phyloP scores from a whole-genome alignment of 1,140 invertebrate species.

The Meloidogyne exigua region DNA sequence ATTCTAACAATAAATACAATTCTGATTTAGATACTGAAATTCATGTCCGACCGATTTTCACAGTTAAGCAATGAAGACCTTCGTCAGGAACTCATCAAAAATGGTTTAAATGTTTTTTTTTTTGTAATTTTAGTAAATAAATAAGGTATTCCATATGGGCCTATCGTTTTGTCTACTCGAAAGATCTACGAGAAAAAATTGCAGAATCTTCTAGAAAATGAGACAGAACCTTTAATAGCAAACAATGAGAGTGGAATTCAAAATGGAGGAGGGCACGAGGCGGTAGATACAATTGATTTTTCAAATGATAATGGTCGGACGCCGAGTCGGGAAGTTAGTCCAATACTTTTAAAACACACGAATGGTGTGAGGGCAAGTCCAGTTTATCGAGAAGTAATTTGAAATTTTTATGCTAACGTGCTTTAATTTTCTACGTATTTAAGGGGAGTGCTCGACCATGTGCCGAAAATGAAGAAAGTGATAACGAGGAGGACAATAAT shows the following conservation, averaged over 20 bases:
- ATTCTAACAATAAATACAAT: no score
- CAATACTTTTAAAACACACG: background rate
- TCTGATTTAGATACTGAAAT: no score
- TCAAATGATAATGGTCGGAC: constrained; percentile 8
- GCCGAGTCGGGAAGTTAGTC: constrained; percentile 10
- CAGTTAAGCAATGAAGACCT: constrained; percentile 19
- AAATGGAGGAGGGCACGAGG: constrained; percentile 8
- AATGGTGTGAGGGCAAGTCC: background rate
- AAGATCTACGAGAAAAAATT: constrained; percentile 37
- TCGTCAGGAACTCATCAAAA: constrained; percentile 6
- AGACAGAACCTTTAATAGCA: background rate
- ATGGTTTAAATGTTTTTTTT: constrained; percentile 10
- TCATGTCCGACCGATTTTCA: background rate
- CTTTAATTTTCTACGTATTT: background rate
- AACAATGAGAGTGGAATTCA: background rate
- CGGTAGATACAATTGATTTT: constrained; percentile 10
- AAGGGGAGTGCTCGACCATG: constrained; percentile 10
- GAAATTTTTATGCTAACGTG: background rate
- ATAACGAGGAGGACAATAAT: constrained; percentile 19
- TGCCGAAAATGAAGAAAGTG: constrained; percentile 7
- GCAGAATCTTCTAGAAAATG: constrained; percentile 19
- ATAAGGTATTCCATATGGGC: constrained; percentile 21
- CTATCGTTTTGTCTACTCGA: constrained; percentile 26
- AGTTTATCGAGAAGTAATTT: background rate
- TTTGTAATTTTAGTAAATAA: background rate